Conservation (phyloP, 2,888 invertebrate genomes). For the Idaea straminata region DNA sequence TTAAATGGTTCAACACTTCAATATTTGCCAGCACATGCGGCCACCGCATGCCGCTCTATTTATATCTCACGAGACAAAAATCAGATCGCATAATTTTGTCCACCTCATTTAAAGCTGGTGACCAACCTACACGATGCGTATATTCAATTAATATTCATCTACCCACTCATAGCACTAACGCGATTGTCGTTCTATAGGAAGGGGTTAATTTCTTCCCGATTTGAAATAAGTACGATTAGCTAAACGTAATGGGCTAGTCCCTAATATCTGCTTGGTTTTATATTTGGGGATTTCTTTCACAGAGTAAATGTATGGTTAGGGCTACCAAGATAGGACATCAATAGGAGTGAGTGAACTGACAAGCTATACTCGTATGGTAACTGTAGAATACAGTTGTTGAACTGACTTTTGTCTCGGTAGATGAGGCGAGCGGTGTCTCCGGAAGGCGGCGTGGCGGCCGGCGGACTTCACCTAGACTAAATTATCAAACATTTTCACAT, state of each 20-base stretch:
- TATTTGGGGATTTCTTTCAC: not conserved
- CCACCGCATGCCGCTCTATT: slow-evolving; percentile 64
- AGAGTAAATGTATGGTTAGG: not conserved
- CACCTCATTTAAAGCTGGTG: slow-evolving; percentile 10
- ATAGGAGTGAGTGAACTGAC: slow-evolving; percentile 22
- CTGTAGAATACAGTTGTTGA: slow-evolving; percentile 47
- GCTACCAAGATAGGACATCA: slow-evolving; percentile 3
- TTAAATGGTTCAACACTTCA: slow-evolving; percentile 77
- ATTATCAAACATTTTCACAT: slow-evolving; percentile 79
- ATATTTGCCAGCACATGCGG: slow-evolving; percentile 77
- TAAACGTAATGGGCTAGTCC: not conserved
- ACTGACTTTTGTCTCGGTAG: slow-evolving; percentile 80
- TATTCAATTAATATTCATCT: not conserved
- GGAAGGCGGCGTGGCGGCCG: slow-evolving; percentile 70
- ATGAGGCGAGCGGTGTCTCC: slow-evolving; percentile 75
- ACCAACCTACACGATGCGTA: slow-evolving; percentile 27
- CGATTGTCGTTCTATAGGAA: not conserved
- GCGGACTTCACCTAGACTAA: slow-evolving; percentile 77
- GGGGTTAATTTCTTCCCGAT: not conserved
- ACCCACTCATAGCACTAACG: not conserved
- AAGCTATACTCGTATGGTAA: slow-evolving; percentile 19
- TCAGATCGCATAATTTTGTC: slow-evolving; percentile 48
- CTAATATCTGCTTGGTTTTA: slow-evolving; percentile 2
- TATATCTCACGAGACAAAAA: slow-evolving; percentile 80
- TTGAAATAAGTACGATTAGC: not conserved